Base-by-base conservation (phyloP, 2,797 vertebrate species). In the Sparus aurata region DNA sequence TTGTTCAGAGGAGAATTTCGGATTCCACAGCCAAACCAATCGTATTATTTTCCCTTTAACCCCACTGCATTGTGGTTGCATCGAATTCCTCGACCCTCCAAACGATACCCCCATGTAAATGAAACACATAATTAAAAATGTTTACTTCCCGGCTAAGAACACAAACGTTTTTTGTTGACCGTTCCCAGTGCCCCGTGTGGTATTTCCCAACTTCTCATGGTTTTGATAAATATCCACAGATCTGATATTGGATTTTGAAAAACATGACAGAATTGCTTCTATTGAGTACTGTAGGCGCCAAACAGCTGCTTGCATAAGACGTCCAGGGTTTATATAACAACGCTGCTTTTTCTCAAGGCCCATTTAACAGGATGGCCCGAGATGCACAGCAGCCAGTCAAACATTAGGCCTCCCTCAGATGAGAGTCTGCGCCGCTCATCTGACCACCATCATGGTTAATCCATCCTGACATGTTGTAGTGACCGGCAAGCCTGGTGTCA, bases 41-140 rank as follows among this genome's bases (percentile, higher is more conserved):
- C 69, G 17, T 90, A 89, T 94, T 92, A 91, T 89, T 90, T 90
- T 85, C 78, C 87, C 87, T 85, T 91, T 69, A 89, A 89, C 89
- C 86, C 79, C 83, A 86, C 84, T 79, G 71, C 80, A 84, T 87
- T 93, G 87, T 82, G 90, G 92, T 87, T 17, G 15, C 75, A 65
- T 71, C 68, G 86, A 80, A 87, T 91, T 83, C 66, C 64, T 73
- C 43, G 69, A 81, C 91, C 86, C 82, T 86, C 68, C 61, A 91
- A 85, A 88, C 47, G 61, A 82, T 85, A 87, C 75, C 84, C 71
- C 65, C 30, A 67, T 74, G 45, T 77, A 90, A 90, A 93, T 89
- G 76, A 90, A 92, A 92, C 90, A 83, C 83, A 83, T 85, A 80
- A 95, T 92, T 93, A 88, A 91, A 90, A 89, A 75, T 89, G 81